A percentile compares a stretch with the other conserved stretches of the same genome.
phyloP scores from a whole-genome alignment of 2,797 vertebrate genomes.

The Limosa lapponica region DNA sequence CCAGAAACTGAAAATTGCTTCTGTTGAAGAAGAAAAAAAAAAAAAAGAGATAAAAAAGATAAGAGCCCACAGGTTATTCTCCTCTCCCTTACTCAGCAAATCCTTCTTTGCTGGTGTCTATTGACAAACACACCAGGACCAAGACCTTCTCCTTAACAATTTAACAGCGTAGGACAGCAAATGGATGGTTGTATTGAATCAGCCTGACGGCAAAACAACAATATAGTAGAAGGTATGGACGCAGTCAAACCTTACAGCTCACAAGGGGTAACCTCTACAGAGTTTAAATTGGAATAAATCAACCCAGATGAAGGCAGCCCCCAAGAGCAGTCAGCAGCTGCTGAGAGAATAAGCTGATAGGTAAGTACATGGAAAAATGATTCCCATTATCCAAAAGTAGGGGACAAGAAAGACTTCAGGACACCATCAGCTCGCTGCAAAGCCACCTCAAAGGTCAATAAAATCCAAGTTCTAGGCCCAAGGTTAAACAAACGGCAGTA shows the following conservation, averaged over 20 bases:
- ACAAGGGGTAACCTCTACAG: neutral
- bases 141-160: neutral
- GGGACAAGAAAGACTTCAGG: neutral
- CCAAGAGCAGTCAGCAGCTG: neutral
- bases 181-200: neutral
- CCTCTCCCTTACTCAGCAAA: neutral
- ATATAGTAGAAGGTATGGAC: neutral
- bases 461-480: neutral
- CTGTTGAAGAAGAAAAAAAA: neutral
- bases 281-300: neutral
- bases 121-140: neutral
- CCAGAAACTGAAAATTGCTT: neutral
- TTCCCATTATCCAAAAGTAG: neutral
- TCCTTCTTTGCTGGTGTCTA: neutral
- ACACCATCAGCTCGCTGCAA: neutral
- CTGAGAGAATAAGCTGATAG: neutral
- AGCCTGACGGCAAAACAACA: neutral
- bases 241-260: neutral
- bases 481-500: neutral
- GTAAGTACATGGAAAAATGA: neutral
- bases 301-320: neutral
- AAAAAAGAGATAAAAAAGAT: too few relatives aligned
- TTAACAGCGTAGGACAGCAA: neutral
- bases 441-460: neutral
- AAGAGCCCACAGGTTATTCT: neutral